Conservation (phyloP, 2,888 invertebrate genomes). For the Keiferia lycopersicella region DNA sequence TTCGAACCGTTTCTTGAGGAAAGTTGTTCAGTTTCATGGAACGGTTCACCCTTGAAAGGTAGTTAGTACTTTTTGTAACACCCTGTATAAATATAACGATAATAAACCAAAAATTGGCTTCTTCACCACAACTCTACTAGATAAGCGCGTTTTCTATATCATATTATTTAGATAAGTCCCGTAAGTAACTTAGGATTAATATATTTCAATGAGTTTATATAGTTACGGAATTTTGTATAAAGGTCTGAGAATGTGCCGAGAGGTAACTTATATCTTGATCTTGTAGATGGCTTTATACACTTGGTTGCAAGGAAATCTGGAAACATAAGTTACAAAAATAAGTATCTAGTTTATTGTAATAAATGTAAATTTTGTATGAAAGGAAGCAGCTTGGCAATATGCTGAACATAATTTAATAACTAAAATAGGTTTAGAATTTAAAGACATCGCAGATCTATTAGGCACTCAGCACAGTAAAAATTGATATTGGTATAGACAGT, state of each 20-base stretch:
- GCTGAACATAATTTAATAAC: too few species aligned
- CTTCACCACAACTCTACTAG: conserved; percentile 65
- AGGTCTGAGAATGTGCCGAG: conserved; percentile 19
- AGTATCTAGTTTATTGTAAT: neutral
- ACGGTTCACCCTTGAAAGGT: too few species aligned
- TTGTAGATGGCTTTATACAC: conserved; percentile 14
- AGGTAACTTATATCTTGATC: neutral
- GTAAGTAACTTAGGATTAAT: conserved; percentile 51
- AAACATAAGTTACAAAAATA: neutral
- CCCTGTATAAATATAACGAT: conserved; percentile 44
- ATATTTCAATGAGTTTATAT: conserved; percentile 38
- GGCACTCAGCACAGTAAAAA: too few species aligned
- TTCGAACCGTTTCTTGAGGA: too few species aligned
- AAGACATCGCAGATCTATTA: too few species aligned
- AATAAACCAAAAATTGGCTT: conserved; percentile 78
- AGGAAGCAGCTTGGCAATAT: too few species aligned
- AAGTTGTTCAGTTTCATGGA: too few species aligned
- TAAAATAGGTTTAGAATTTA: too few species aligned
- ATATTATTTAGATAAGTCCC: conserved; percentile 64
- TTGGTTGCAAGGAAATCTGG: conserved; percentile 6
- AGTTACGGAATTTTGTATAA: conserved; percentile 29
- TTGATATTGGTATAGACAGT: too few species aligned
- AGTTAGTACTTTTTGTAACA: too few species aligned
- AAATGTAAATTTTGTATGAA: too few species aligned
- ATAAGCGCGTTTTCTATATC: conserved; percentile 72